Evolutionary conservation across 2,888 invertebrate species (phyloP), one percentile per base, ranked within the genome.

Genomic region (Zygothrica quintamaculata): DNA sequence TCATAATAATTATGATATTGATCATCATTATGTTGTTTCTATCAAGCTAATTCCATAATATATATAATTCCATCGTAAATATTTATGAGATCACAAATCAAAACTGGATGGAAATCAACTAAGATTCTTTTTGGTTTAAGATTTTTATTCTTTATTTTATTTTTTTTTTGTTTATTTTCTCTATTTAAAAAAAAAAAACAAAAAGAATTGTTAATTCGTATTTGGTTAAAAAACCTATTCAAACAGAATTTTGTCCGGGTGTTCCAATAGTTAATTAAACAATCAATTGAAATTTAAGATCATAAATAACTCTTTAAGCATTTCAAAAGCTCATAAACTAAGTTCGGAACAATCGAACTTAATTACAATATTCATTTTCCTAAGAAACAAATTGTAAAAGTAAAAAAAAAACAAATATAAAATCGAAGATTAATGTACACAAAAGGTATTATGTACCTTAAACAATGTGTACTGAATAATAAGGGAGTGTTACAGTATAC

Each of bases 171-270:
- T n/a, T n/a, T n/a, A n/a, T n/a, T n/a, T n/a, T n/a, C n/a, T n/a
- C n/a, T n/a, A n/a, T n/a, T n/a, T n/a, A n/a, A n/a, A n/a, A n/a
- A n/a, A n/a, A n/a, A n/a, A n/a, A n/a, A n/a, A n/a, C n/a, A n/a
- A 22, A 22, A 22, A 22, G 5, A 22, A 22, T 22, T 22, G n/a
- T n/a, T n/a, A n/a, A 22, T 2, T 22, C 25, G 25, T 42, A 25
- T 58, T 43, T 58, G 50, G 13, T 15, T 37, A 33, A 31, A 25
- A n/a, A n/a, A n/a, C n/a, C 25, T 37, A 40, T 13, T 48, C 12
- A 50, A 57, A 46, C 64, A 57, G 60, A 43, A 60, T 65, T 65
- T 66, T 77, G 80, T 77, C 77, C 77, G 80, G 80, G 60, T 74
- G 5, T 36, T 56, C 31, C 25, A 26, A 34, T 44, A 31, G 22